A percentile compares a stretch with the other conserved stretches of the same genome.
Conservation (phyloP, 2,113 vertebrate species). For the Malurus elegans region DNA sequence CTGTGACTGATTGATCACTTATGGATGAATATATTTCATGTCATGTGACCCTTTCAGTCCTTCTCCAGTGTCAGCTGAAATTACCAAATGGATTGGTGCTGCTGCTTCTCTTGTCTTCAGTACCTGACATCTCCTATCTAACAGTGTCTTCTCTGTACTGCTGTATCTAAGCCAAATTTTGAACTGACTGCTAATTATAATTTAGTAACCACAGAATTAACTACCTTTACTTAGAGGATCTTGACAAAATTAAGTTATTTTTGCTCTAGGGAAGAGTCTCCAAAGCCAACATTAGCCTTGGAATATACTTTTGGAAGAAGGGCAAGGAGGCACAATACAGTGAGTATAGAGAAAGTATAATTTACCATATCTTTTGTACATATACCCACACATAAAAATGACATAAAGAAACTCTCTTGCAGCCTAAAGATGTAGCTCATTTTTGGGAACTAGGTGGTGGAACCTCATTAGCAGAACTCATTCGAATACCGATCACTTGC, state of each 20-base stretch:
- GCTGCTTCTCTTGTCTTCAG: not conserved
- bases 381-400: not conserved
- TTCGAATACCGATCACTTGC: slow-evolving; percentile 85
- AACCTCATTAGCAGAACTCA: slow-evolving; percentile 86
- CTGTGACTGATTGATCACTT: not conserved
- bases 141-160: not conserved
- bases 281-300: slow-evolving; percentile 91
- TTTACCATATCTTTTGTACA: not conserved
- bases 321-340: slow-evolving; percentile 86
- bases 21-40: not conserved
- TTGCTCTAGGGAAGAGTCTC: slow-evolving; percentile 83
- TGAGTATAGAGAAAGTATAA: slow-evolving; percentile 64
- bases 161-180: not conserved
- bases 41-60: not conserved
- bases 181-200: not conserved
- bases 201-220: not conserved
- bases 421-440: slow-evolving; percentile 94
- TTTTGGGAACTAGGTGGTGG: slow-evolving; percentile 97
- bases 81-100: not conserved
- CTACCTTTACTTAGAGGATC: not conserved
- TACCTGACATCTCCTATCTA: not conserved
- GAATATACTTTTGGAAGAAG: slow-evolving; percentile 94
- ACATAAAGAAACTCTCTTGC: slow-evolving; percentile 38
- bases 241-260: not conserved
- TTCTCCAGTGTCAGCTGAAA: not conserved